Conservation (phyloP, 1,140 invertebrate species). For the Galendromus occidentalis region DNA sequence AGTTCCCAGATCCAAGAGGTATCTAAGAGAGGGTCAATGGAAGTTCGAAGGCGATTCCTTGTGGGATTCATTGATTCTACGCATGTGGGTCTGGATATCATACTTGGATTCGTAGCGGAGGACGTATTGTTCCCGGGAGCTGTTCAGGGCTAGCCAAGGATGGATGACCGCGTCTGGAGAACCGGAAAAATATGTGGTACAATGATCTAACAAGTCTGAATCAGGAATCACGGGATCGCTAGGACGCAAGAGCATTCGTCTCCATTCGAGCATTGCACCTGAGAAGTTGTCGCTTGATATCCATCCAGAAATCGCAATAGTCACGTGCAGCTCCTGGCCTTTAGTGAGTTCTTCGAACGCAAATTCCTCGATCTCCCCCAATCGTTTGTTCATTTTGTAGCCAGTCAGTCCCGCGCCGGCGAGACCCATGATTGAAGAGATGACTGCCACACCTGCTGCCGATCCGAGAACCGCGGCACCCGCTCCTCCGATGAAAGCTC, state of each 20-base stretch:
- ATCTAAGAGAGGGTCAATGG: slow-evolving; percentile 20
- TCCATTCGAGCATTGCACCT: not conserved
- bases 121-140: slow-evolving; percentile 46
- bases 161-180: slow-evolving; percentile 20
- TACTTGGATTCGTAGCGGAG: slow-evolving; percentile 42
- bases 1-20: slow-evolving; percentile 42
- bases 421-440: slow-evolving; percentile 45
- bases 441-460: slow-evolving; percentile 39
- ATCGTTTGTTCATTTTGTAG: slow-evolving; percentile 48
- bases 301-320: slow-evolving; percentile 47
- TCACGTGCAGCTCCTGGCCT: slow-evolving; percentile 37
- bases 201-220: not conserved
- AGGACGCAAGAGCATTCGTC: not conserved
- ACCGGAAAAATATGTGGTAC: not conserved
- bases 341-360: slow-evolving; percentile 36
- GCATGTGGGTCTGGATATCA: no score
- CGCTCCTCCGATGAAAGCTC: slow-evolving; percentile 34
- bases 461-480: slow-evolving; percentile 38
- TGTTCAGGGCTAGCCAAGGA: slow-evolving; percentile 39
- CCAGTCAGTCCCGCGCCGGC: slow-evolving; percentile 44
- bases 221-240: not conserved
- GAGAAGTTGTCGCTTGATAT: slow-evolving; percentile 26
- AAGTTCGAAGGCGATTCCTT: not conserved
- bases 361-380: slow-evolving; percentile 50
- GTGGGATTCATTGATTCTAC: no score